phyloP scores from a whole-genome alignment of 2,113 vertebrate genomes.

The Phalacrocorax carbo region DNA sequence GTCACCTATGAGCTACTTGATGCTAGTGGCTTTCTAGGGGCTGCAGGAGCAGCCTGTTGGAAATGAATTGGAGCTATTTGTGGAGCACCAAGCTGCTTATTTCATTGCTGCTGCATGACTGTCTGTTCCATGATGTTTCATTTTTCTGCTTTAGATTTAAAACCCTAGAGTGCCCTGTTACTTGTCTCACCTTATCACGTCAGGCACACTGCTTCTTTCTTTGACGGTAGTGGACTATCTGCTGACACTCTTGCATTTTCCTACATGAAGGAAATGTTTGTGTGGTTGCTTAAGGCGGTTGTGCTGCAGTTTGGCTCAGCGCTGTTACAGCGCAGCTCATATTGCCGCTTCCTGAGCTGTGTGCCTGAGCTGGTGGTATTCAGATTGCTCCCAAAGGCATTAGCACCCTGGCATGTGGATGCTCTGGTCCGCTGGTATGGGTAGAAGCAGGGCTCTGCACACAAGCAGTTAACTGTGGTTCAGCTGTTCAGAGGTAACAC shows the following conservation, averaged over 20 bases:
- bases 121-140: not conserved
- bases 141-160: not conserved
- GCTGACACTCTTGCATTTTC: not conserved
- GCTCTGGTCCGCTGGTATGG: not conserved
- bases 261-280: not conserved
- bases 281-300: not conserved
- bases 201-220: not conserved
- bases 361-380: not conserved
- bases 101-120: not conserved
- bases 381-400: not conserved
- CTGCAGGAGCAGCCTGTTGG: not conserved
- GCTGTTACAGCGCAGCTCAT: not conserved
- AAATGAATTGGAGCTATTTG: not conserved
- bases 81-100: not conserved
- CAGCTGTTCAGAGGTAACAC: slow-evolving; percentile 14
- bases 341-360: not conserved
- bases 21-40: not conserved
- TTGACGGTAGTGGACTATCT: not conserved
- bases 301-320: not conserved
- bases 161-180: not conserved
- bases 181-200: not conserved
- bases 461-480: not conserved
- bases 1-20: not conserved
- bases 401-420: not conserved
- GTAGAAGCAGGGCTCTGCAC: not conserved